A percentile compares a stretch with the other conserved stretches of the same genome.
Conservation (phyloP, 2,797 vertebrate species). For the Falco naumanni region DNA sequence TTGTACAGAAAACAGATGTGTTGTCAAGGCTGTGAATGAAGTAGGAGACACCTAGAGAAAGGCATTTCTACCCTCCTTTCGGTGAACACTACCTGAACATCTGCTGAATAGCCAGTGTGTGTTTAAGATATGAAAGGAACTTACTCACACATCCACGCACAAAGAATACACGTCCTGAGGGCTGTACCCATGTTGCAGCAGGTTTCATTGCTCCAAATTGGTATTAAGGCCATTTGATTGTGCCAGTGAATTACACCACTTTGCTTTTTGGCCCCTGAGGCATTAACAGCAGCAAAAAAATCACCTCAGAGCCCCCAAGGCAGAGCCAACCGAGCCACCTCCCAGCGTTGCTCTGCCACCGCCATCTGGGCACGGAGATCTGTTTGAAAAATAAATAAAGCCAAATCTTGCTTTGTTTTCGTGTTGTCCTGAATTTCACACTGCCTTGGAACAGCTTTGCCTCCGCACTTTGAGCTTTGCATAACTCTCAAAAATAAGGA, state of each 20-base stretch:
- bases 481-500: not conserved
- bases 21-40: not conserved
- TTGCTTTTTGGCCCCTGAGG: not conserved
- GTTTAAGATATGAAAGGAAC: not conserved
- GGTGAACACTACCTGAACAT: not conserved
- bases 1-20: not conserved
- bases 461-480: not conserved
- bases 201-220: not conserved
- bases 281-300: not conserved
- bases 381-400: not conserved
- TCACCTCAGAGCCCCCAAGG: not conserved
- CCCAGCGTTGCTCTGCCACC: rapidly evolving
- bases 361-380: not conserved
- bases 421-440: not conserved
- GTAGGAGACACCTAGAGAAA: not conserved
- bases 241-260: not conserved
- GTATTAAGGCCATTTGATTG: not conserved
- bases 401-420: not conserved
- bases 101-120: not conserved
- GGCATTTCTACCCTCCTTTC: not conserved
- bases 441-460: not conserved
- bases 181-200: not conserved
- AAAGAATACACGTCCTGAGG: not conserved
- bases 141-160: not conserved
- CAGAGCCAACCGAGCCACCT: no score